These are phyloP conservation scores for Colossoma macropomum DNA, from an alignment of 2,113 vertebrate species.

Conservation along the genomic window DNA sequence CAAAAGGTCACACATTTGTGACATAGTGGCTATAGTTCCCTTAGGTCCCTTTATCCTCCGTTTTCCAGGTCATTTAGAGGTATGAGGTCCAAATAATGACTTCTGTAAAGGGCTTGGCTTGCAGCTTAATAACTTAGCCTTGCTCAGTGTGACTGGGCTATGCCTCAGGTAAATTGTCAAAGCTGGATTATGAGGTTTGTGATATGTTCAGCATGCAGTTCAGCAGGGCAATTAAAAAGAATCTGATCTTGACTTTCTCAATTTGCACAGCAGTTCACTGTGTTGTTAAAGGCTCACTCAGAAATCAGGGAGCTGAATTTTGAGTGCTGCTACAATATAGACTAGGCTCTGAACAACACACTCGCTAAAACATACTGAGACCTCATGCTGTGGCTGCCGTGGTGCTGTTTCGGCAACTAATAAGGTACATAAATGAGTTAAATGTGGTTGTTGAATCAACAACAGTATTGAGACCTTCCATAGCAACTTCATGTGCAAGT, in stretches of 20 bases:
- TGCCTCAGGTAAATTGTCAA: neutral
- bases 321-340: neutral
- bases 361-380: neutral
- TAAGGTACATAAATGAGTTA: neutral
- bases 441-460: neutral
- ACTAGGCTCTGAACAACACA: neutral
- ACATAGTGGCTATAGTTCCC: neutral
- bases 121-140: neutral
- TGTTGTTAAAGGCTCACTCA: neutral
- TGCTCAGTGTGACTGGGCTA: neutral
- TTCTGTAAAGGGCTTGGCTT: neutral
- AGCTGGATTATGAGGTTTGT: constrained; percentile 3
- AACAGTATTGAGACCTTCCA: neutral
- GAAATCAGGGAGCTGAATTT: neutral
- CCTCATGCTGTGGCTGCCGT: neutral
- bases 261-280: neutral
- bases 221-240: neutral
- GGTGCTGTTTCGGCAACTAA: neutral
- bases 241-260: neutral
- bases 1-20: neutral
- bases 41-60: neutral
- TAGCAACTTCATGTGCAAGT: no score
- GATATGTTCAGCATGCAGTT: neutral
- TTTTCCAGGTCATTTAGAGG: neutral
- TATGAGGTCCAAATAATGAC: constrained; percentile 11